Evolutionary conservation across 2,888 invertebrate species (phyloP), one percentile per base, ranked within the genome.

Genomic region (Zhuqinia jingwanae): DNA sequence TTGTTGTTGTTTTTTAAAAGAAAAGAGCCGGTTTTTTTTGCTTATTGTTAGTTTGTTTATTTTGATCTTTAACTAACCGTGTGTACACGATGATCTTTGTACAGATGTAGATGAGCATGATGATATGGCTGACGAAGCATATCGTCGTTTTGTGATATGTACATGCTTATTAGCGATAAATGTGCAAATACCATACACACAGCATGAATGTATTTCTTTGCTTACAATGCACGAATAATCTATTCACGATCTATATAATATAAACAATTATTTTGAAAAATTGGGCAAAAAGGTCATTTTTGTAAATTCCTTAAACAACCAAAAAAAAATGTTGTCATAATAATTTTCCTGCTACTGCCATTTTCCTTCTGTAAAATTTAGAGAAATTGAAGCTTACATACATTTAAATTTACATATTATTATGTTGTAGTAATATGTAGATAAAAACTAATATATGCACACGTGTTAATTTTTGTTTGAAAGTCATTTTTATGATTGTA

Each of bases 241-340:
- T 27, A 5, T 17, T 65, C 10, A 13, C n/a, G 22, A 68, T 70
- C 42, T 22, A 68, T 27, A 60, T 30, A 36, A 36, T n/a, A 11
- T 20, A 42, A n/a, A 20, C 20, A 65, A 65, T 36, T 36, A 6
- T 13, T 65, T 65, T 36, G 15, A 36, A 45, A 68, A 68, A 80
- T 5, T 80, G 47, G 70, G 81, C 70, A 81, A 81, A 78, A 81
- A 70, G 81, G 70, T 58, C 77, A 56, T 60, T 79, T 79, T n/a
- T n/a, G n/a, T 5, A 79, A 53, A 68, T 79, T 79, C 63, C 63
- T 68, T 30, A 45, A 53, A 68, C 22, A 56, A 13, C 17, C 17
- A 70, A 45, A 68, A 45, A 79, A 79, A 50, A 79, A n/a, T n/a
- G n/a, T 79, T 50, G 78, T 78, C 60, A 63, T 63, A 78, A 60